These are phyloP conservation scores for Pseudorhombus dupliciocellatus DNA, from an alignment of 2,113 vertebrate species.

Conservation along the genomic window DNA sequence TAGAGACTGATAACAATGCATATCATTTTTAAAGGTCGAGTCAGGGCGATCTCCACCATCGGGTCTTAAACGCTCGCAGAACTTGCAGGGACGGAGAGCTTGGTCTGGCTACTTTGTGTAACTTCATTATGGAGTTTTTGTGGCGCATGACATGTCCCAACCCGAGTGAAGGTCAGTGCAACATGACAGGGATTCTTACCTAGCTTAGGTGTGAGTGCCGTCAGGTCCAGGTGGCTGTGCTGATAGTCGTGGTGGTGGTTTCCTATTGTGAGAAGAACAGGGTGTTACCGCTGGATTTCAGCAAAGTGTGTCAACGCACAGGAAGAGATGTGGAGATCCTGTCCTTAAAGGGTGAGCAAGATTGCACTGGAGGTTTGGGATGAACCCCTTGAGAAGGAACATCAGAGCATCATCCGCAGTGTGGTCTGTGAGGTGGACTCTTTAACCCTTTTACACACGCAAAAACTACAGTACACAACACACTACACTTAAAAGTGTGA, in stretches of 20 bases:
- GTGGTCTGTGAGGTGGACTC: too few relatives aligned
- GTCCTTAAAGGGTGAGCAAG: background rate
- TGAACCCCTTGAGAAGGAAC: too few relatives aligned
- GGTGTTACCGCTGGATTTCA: background rate
- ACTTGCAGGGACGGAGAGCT: background rate
- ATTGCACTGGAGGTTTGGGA: too few relatives aligned
- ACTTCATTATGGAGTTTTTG: background rate
- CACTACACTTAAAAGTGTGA: too few relatives aligned
- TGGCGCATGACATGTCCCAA: background rate
- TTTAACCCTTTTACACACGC: too few relatives aligned
- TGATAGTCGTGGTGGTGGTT: constrained; percentile 91
- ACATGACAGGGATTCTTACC: constrained; percentile 81
- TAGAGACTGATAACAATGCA: constrained; percentile 18
- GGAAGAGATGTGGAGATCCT: background rate
- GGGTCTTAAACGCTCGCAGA: background rate
- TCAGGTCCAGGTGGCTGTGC: constrained; percentile 90
- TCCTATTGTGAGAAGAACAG: constrained; percentile 79
- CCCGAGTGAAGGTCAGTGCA: background rate
- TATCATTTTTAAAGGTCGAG: constrained; percentile 21
- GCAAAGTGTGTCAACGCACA: background rate
- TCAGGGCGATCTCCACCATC: background rate
- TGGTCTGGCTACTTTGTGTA: background rate
- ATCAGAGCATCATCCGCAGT: too few relatives aligned
- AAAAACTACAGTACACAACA: too few relatives aligned
- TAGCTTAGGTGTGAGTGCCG: constrained; percentile 90